phyloP scores from a whole-genome alignment of 2,113 vertebrate genomes.

The Vidua macroura region DNA sequence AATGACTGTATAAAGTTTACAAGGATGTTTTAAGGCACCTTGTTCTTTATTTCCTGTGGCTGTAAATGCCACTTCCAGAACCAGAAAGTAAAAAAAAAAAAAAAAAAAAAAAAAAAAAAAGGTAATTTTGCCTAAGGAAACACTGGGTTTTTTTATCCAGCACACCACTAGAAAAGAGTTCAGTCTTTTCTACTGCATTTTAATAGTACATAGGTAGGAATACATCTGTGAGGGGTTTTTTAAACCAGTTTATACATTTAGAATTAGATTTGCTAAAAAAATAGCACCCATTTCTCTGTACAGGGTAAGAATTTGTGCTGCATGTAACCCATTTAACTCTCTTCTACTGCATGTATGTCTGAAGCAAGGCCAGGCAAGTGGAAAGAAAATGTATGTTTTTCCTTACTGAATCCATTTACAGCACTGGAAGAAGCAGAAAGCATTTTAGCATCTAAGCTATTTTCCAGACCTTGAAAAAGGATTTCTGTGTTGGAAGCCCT shows the following conservation, averaged over 20 bases:
- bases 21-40: not conserved
- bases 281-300: not conserved
- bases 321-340: not conserved
- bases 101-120: not conserved
- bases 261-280: not conserved
- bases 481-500: not conserved
- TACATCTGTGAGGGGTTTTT: not conserved
- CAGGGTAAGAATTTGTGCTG: not conserved
- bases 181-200: not conserved
- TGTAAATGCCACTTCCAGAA: conserved; percentile 7
- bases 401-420: not conserved
- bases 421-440: not conserved
- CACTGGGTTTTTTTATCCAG: not conserved
- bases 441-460: not conserved
- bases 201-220: not conserved
- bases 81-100: not conserved
- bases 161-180: not conserved
- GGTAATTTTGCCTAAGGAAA: not conserved
- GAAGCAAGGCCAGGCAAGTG: not conserved
- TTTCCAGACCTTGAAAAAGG: not conserved
- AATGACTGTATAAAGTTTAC: conserved; percentile 19
- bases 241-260: not conserved
- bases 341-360: not conserved
- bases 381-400: not conserved
- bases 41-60: conserved; percentile 19